Evolutionary conservation across 2,113 vertebrate species (phyloP).

Genomic region (Alectura lathami): DNA sequence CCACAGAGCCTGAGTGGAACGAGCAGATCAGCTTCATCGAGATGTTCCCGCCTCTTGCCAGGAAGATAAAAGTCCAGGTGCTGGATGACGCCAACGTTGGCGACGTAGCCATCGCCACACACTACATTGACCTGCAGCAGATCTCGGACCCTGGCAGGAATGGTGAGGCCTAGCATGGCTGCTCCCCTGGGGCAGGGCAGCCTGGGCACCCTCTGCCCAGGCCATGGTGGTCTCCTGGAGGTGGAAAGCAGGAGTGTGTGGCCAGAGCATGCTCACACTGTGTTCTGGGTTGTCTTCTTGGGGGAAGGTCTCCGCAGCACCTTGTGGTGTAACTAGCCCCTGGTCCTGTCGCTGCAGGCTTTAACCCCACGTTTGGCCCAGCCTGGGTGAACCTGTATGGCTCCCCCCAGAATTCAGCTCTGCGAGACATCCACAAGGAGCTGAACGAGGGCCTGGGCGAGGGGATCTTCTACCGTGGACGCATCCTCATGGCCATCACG

Average conservation of each 20-base stretch:
- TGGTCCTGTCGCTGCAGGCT: constrained; percentile 73
- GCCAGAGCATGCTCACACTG: accelerated
- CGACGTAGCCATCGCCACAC: constrained; percentile 86
- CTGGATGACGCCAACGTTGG: constrained; percentile 86
- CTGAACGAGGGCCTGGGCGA: constrained; percentile 89
- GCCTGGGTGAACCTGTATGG: constrained; percentile 92
- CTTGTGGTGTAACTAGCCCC: not conserved
- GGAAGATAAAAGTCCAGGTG: constrained; percentile 87
- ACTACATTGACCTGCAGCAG: constrained; percentile 88
- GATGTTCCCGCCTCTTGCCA: constrained; percentile 91
- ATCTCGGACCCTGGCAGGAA: constrained; percentile 89
- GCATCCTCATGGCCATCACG: constrained; percentile 82
- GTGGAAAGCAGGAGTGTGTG: not conserved
- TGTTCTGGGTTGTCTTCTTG: not conserved
- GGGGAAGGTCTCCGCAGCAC: not conserved
- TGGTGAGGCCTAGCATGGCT: constrained; percentile 69
- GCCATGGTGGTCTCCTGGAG: not conserved
- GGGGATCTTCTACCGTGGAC: constrained; percentile 89
- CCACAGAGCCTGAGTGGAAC: constrained; percentile 85
- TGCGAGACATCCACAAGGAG: constrained; percentile 84
- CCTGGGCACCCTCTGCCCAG: not conserved
- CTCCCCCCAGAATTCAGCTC: constrained; percentile 84
- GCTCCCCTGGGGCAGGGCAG: accelerated
- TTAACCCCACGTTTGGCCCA: constrained; percentile 91
- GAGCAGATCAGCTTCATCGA: constrained; percentile 94